Base-by-base conservation (phyloP, 2,888 invertebrate genomes). In the Pinctada fucata region DNA sequence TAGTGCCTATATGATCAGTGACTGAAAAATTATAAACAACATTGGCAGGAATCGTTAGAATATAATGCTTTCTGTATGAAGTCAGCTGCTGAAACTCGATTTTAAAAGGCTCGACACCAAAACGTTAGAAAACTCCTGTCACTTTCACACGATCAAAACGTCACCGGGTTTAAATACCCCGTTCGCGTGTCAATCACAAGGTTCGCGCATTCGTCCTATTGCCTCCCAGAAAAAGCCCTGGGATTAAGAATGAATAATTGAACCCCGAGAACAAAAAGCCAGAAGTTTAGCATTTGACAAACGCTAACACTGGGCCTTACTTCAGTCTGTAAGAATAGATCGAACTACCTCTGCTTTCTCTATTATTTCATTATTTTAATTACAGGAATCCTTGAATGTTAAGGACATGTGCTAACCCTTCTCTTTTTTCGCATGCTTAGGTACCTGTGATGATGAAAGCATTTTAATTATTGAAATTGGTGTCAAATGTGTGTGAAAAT, bases 161-260 rank as follows among this genome's bases (percentile, higher is more conserved):
- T 51, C 50, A 50, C 16, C 71, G 52, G 49, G 16, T 16, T 49
- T 52, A 52, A 16, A 52, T 75, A 75, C 67, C 75, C 75, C 75
- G 48, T 49, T 69, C 73, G 64, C 51, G 48, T 69, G 58, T 69
- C 78, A 78, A 78, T 78, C 78, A 78, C 51, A 66, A 51, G 75
- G 75, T 75, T 75, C 72, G 71, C 75, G 78, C 68, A 71, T 65
- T 58, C 74, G 71, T 67, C 80, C 75, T 76, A 78, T 80, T 78
- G 74, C 64, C 45, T 51, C 75, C 45, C 67, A 78, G 72, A 74
- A 31, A 31, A 31, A 77, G 69, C 68, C 70, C 48, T 67, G 66
- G 71, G 65, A 75, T 73, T 80, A 75, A 71, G 67, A 67, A 80
- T 80, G 77, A 80, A 80, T 80, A 80, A 80, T 80, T 80, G 77